Conservation (phyloP, 2,797 vertebrate genomes). For the Lophura swinhoii region DNA sequence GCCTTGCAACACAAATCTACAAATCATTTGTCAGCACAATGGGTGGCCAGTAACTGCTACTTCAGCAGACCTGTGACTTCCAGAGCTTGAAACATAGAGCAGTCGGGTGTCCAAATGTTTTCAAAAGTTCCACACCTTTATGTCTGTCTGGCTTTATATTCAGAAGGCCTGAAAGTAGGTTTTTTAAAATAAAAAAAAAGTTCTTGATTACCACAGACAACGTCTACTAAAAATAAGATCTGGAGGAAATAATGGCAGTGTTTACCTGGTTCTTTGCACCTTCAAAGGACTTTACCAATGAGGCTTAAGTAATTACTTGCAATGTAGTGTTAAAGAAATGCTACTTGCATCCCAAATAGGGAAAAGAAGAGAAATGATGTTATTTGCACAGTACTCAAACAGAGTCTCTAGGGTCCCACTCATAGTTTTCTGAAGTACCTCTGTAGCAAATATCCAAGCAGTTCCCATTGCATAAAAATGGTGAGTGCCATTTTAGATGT, state of each 20-base stretch:
- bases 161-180: background rate
- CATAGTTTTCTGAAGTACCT: background rate
- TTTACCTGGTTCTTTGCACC: background rate
- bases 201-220: background rate
- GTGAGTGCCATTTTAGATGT: background rate
- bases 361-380: background rate
- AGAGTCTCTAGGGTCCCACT: background rate
- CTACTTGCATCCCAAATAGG: background rate
- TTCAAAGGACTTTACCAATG: background rate
- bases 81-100: accelerated
- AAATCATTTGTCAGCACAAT: conserved; percentile 27
- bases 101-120: background rate
- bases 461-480: background rate
- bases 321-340: background rate
- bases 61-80: background rate
- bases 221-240: background rate
- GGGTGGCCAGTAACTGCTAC: background rate
- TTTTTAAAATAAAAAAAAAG: too few species aligned
- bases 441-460: background rate
- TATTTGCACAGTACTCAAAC: background rate
- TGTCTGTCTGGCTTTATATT: background rate
- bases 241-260: background rate
- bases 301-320: background rate
- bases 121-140: background rate
- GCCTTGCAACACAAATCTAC: background rate